phyloP scores from a whole-genome alignment of 2,888 invertebrate species.

The Rhagophthalmus giganteus region DNA sequence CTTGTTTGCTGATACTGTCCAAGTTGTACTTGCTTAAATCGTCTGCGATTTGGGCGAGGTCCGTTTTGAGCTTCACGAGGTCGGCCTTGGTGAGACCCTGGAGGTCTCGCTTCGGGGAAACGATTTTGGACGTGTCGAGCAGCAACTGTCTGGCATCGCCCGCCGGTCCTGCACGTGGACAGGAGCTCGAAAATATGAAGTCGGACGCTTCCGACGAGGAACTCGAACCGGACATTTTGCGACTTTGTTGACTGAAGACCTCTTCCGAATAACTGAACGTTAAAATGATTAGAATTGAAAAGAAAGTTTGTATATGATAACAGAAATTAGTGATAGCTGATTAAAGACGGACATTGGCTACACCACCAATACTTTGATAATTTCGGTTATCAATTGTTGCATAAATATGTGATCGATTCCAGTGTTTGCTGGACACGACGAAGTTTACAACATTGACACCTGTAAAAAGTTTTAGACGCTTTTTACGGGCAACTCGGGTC shows the following conservation, averaged over 20 bases:
- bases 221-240: slow-evolving; percentile 59
- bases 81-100: slow-evolving; percentile 42
- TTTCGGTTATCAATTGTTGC: too few species aligned
- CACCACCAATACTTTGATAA: too few species aligned
- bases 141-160: slow-evolving; percentile 22
- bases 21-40: slow-evolving; percentile 40
- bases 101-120: slow-evolving; percentile 28
- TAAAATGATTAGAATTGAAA: too few species aligned
- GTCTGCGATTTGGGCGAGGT: slow-evolving; percentile 39
- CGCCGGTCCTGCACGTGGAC: slow-evolving; percentile 24
- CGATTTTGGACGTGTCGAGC: slow-evolving; percentile 11
- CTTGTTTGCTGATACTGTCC: slow-evolving; percentile 42
- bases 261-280: slow-evolving; percentile 65
- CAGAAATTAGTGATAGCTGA: neutral
- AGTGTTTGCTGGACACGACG: too few species aligned
- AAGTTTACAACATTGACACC: neutral
- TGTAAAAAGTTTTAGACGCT: too few species aligned
- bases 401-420: too few species aligned
- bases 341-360: too few species aligned
- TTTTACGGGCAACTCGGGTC: too few species aligned
- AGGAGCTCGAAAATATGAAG: slow-evolving; percentile 41
- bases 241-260: slow-evolving; percentile 68
- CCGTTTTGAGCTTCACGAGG: slow-evolving; percentile 43
- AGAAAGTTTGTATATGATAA: too few species aligned
- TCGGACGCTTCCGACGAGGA: slow-evolving; percentile 55